Evolutionary conservation across 2,888 invertebrate species (phyloP).

Genomic region (Taphrorychus bicolor): DNA sequence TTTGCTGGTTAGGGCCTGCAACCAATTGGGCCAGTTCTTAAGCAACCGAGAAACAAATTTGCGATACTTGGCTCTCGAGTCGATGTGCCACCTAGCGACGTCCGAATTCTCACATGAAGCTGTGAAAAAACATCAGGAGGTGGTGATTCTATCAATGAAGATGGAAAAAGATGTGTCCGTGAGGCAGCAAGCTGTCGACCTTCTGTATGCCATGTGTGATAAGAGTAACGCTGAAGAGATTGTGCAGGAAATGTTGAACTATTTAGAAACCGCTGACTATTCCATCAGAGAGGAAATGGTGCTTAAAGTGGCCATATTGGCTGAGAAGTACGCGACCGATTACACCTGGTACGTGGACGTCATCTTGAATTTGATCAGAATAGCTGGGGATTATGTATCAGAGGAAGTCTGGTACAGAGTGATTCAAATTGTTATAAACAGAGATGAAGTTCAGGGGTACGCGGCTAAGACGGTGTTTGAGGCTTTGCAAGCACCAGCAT

Average conservation of each 20-base stretch:
- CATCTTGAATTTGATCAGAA: constrained; percentile 96
- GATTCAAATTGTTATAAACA: constrained; percentile 98
- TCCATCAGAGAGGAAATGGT: constrained; percentile 99
- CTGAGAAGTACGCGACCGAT: constrained; percentile 99
- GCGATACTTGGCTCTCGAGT: constrained; percentile 96
- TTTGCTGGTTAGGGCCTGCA: constrained; percentile 95
- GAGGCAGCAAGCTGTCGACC: constrained; percentile 96
- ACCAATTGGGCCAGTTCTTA: constrained; percentile 97
- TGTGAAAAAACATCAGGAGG: constrained; percentile 99
- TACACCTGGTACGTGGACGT: constrained; percentile 95
- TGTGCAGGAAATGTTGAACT: constrained; percentile 99
- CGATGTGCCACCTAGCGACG: constrained; percentile 98
- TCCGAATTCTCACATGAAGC: constrained; percentile 99
- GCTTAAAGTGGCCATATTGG: constrained; percentile 97
- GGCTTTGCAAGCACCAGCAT: constrained; percentile 97
- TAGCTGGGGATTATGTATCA: constrained; percentile 99
- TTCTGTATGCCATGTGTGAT: constrained; percentile 99
- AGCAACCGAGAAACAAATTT: constrained; percentile 97
- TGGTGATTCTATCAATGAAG: constrained; percentile 98
- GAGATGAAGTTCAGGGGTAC: constrained; percentile 99
- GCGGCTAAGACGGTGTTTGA: constrained; percentile 99
- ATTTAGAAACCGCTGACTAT: constrained; percentile 98
- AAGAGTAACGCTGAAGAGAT: constrained; percentile 99
- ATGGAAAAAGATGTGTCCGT: constrained; percentile 99
- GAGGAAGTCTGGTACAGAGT: constrained; percentile 99